Evolutionary conservation across 2,113 vertebrate genomes (phyloP), one percentile per base, ranked within the genome.

Genomic region (Cynocephalus volans): DNA sequence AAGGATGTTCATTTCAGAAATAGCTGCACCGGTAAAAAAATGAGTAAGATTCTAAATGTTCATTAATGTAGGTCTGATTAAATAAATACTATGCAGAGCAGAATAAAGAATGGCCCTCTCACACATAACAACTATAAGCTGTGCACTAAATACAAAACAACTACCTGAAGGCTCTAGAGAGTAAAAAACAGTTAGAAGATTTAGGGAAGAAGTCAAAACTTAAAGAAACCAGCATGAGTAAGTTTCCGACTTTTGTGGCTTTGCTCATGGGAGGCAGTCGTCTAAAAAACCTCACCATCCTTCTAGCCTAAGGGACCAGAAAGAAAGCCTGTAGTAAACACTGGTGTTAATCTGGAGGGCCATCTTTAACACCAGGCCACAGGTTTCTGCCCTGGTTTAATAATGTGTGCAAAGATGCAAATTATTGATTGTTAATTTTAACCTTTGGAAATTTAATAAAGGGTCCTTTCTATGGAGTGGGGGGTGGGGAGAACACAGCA

Each of bases 381-480:
- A 33, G 8, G 50, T 33, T 92, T 82, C 52, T 87, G 41, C 64
- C 12, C 7, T 45, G 33, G 26, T 56, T 90, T 80, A 84, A 65
- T 52, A 87, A 48, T 79, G 56, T 76, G 52, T 60, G 13, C 36
- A 92, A 64, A 96, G 28, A 80, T 41, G 6, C 41, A 87, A 87
- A 76, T 50, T 24, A 87, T 69, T 90, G 77, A 73, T 79, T 69
- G 36, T 50, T 18, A 13, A 87, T 41, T 90, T 70, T 60, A 82
- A 90, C 65, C n/a, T 97, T 87, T 76, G 48, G 73, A 88, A 85
- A 62, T 83, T 75, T 81, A 90, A 67, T 21, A 26, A 86, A 83
- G 26, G 31, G 0, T 3, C 23, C 36, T 93, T 90, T 85, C 13
- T 56, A 89, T 41, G 26, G 41, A 33, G 33, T 14, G 4, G 14